Base-by-base conservation (phyloP, 2,888 invertebrate species). In the Orthonychiurus folsomi region DNA sequence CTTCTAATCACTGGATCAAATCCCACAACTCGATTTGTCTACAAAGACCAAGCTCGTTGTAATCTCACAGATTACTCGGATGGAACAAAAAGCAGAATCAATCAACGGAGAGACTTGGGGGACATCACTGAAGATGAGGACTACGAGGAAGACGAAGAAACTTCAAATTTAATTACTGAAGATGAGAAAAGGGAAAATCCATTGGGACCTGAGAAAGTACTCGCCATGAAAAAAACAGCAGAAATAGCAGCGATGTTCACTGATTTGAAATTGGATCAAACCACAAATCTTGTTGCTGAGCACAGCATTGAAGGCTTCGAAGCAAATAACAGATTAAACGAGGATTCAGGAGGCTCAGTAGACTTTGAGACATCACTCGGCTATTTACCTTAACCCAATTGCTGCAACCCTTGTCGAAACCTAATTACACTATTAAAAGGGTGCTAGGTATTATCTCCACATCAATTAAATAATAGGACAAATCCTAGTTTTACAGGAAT, bases 161-260 rank as follows among this genome's bases (percentile, higher is more conserved):
- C 18, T 60, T 48, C n/a, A 3, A 48, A 56, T 50, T 48, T 26
- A 9, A 28, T 48, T 48, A 50, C 23, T 61, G 24, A 55, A 25
- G 37, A 56, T 56, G 21, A 20, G 12, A 3, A 15, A 9, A 56
- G 18, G 9, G 27, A 26, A 9, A 18, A 15, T 37, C 37, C 27
- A 28, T 56, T 68, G 18, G 70, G 64, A 2, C 66, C 74, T 9
- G 73, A 71, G 59, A 88, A 88, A 73, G 88, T 89, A 0, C 78
- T 90, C 0, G 88, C 89, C 60, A 88, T 90, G 27, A 91, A 91
- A 77, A 91, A 91, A 76, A 88, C 88, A 1, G 90, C 90, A 0
- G 91, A 91, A 77, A 90, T 91, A 73, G 91, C 90, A 0, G 91
- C 90, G 0, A 79, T 91, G 27, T 91, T 92, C 76, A 87, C 88